A percentile compares a stretch with the other conserved stretches of the same genome.
phyloP scores from a whole-genome alignment of 2,888 invertebrate genomes.

The Aradus depressus region DNA sequence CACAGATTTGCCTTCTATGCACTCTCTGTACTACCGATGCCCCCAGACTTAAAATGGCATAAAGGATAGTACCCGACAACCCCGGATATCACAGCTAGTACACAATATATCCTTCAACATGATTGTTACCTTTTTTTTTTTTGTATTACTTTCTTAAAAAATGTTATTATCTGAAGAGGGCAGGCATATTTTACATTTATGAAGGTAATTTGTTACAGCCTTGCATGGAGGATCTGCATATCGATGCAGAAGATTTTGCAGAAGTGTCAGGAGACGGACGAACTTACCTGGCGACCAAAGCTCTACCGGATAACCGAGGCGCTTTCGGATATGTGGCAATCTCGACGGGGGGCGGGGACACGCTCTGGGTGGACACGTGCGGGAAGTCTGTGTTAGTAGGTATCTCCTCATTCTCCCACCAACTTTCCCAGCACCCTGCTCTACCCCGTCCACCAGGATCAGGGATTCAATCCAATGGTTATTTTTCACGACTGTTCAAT shows the following conservation, averaged over 20 bases:
- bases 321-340: conserved; percentile 7
- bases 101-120: no score
- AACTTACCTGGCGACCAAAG: conserved; percentile 6
- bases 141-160: background rate
- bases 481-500: no score
- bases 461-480: no score
- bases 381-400: conserved; percentile 3
- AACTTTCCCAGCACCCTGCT: no score
- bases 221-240: background rate
- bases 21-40: no score
- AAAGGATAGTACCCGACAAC: no score
- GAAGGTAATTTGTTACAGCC: background rate
- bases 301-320: conserved; percentile 1
- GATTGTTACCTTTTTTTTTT: background rate
- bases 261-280: conserved; percentile 6
- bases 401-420: no score
- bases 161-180: background rate
- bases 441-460: no score
- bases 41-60: no score
- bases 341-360: conserved; percentile 6
- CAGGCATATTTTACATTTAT: no score
- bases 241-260: conserved; percentile 9
- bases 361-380: background rate
- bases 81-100: no score
- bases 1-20: no score